Evolutionary conservation across 1,140 invertebrate species (phyloP), one percentile per base, ranked within the genome.

Genomic region (Bombus consobrinus): DNA sequence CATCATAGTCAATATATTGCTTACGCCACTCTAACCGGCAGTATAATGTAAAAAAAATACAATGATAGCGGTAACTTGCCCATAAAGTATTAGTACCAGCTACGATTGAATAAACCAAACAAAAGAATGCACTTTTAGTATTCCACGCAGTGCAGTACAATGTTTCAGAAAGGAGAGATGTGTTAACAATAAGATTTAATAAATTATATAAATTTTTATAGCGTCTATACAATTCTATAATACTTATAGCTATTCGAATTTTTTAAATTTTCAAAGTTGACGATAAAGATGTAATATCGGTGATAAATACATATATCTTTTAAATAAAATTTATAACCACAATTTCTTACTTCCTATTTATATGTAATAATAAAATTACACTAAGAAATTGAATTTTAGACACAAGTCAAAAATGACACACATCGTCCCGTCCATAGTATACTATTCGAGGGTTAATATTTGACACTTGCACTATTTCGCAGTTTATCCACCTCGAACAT

Each of bases 11-110:
- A 15, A 59, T 69, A 34, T 22, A 28, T 47, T 47, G 12, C 47
- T 53, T 53, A 53, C 47, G 12, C 69, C 15, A 68, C 28, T 41
- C 28, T 39, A 15, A 18, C n/a, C 25, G 8, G 15, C 39, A 22
- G 0, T 34, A 43, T 53, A 57, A 22, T 25, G 6, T 53, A 41
- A 62, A 77, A 75, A 71, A 71, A 18, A 39, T 34, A 59, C 3
- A 28, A 13, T 47, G n/a, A 32, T 71, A 84, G 62, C n/a, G 47
- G 15, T 79, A 81, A 85, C 57, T n/a, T 47, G 28, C 1, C 57
- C 32, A 47, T 41, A 62, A 62, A 57, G 18, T 72, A 18, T 4
- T 39, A 53, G 47, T 53, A 53, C 47, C 18, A 18, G 47, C 47
- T 53, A 53, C 47, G 47, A 53, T 22, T 53, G 18, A 18, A 22